These are phyloP conservation scores for Callionymus lyra DNA, from an alignment of 2,113 vertebrate genomes.

Conservation along the genomic window DNA sequence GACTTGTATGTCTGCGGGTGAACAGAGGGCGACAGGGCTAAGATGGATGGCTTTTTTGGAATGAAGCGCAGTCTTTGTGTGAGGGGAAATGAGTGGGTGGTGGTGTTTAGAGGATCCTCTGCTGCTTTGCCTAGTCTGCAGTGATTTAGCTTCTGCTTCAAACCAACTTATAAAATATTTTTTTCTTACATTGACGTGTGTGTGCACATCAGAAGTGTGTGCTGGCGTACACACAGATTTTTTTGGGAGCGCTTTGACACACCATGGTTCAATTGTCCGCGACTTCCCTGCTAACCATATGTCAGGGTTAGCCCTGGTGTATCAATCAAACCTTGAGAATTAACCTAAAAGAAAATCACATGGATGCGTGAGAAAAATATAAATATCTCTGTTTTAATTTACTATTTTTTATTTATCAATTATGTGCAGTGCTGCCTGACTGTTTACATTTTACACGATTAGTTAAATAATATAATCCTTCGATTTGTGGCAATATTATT, in stretches of 20 bases:
- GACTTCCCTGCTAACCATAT: conserved; percentile 67
- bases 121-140: conserved; percentile 32
- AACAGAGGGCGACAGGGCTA: conserved; percentile 30
- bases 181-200: conserved; percentile 16
- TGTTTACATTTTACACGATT: too few species aligned
- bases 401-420: background rate
- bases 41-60: conserved; percentile 54
- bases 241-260: conserved; percentile 30
- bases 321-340: conserved; percentile 34
- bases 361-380: too few species aligned
- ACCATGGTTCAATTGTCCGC: conserved; percentile 63
- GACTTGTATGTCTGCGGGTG: conserved; percentile 17
- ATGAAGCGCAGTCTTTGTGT: conserved; percentile 78
- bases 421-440: background rate
- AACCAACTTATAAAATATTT: conserved; percentile 28
- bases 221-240: conserved; percentile 38
- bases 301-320: conserved; percentile 44
- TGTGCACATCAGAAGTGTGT: conserved; percentile 33
- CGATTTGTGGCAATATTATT: too few species aligned
- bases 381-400: background rate
- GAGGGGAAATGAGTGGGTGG: conserved; percentile 80
- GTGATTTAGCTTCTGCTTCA: conserved; percentile 50
- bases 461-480: too few species aligned
- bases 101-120: conserved; percentile 52
- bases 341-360: conserved; percentile 15